Percentiles rank a stretch among this genome's conserved stretches.
These are phyloP conservation scores for Solenopsis invicta DNA, from an alignment of 1,140 invertebrate species.

Conservation along the genomic window DNA sequence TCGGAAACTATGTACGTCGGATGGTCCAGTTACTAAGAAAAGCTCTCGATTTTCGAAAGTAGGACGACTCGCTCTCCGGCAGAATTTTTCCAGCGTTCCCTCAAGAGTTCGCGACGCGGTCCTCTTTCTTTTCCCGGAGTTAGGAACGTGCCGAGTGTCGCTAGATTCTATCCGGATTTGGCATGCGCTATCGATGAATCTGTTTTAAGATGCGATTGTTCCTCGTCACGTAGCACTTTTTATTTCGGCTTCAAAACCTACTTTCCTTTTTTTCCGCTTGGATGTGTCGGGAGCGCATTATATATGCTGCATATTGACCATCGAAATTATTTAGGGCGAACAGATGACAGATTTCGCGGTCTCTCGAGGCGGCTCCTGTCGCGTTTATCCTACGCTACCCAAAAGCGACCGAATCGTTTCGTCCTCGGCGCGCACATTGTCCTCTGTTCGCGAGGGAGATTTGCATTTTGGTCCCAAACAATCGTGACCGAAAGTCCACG, in stretches of 20 bases:
- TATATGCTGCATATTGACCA: conserved; percentile 65
- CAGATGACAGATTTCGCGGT: conserved; percentile 35
- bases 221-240: conserved; percentile 70
- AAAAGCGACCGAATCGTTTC: conserved; percentile 66
- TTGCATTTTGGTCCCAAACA: conserved; percentile 79
- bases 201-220: conserved; percentile 75
- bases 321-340: conserved; percentile 58
- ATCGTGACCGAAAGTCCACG: conserved; percentile 45
- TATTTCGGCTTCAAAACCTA: background rate
- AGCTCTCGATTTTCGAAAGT: conserved; percentile 35
- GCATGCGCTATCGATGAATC: conserved; percentile 71
- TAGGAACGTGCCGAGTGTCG: conserved; percentile 70
- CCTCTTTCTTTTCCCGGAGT: conserved; percentile 15
- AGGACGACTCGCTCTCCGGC: conserved; percentile 23
- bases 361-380: conserved; percentile 72
- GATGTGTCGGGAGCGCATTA: conserved; percentile 73
- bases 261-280: conserved; percentile 4
- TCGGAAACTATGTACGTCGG: conserved; percentile 15
- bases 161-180: conserved; percentile 68
- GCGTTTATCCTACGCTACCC: conserved; percentile 74
- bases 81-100: conserved; percentile 20
- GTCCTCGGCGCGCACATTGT: conserved; percentile 61
- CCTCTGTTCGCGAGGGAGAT: conserved; percentile 55
- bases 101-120: background rate
- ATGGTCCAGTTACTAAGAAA: background rate